Percentiles rank a stretch among this genome's conserved stretches.
Evolutionary conservation across 1,140 invertebrate species (phyloP).

Genomic region (Triops longicaudatus): DNA sequence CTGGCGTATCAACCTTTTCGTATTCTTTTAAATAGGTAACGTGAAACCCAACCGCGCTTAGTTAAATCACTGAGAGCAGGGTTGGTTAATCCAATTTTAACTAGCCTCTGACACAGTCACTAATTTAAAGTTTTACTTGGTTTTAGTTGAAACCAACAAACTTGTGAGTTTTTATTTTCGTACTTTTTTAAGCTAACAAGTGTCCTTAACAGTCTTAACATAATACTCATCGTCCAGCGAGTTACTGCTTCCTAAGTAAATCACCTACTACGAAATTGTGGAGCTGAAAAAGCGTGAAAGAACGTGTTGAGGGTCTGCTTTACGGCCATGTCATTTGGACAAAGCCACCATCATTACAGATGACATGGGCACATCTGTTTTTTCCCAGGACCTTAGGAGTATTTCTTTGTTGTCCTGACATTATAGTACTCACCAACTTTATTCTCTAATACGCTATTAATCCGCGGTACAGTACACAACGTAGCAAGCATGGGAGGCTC

Average conservation of each 20-base stretch:
- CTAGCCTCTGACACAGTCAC: not conserved
- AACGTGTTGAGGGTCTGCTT: not conserved
- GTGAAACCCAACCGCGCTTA: not conserved
- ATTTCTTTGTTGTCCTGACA: not conserved
- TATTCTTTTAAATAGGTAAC: not conserved
- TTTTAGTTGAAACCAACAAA: too few species aligned
- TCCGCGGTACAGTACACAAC: not conserved
- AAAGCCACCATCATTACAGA: conserved; percentile 8
- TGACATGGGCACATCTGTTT: not conserved
- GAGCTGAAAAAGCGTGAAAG: not conserved
- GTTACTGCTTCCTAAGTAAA: not conserved
- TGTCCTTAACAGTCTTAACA: too few species aligned
- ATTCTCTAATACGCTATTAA: conserved; percentile 7
- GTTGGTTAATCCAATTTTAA: not conserved
- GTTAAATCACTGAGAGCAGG: not conserved
- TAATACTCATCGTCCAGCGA: too few species aligned
- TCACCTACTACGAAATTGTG: not conserved
- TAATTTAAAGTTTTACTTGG: not conserved
- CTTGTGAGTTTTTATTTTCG: too few species aligned
- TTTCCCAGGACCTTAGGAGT: not conserved
- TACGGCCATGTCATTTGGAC: not conserved
- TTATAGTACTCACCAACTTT: not conserved
- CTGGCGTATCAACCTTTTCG: not conserved
- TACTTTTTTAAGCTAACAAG: too few species aligned
- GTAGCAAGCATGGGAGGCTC: not conserved